Evolutionary conservation across 1,140 invertebrate species (phyloP), one percentile per base, ranked within the genome.

Genomic region (Teleogryllus occipitalis): DNA sequence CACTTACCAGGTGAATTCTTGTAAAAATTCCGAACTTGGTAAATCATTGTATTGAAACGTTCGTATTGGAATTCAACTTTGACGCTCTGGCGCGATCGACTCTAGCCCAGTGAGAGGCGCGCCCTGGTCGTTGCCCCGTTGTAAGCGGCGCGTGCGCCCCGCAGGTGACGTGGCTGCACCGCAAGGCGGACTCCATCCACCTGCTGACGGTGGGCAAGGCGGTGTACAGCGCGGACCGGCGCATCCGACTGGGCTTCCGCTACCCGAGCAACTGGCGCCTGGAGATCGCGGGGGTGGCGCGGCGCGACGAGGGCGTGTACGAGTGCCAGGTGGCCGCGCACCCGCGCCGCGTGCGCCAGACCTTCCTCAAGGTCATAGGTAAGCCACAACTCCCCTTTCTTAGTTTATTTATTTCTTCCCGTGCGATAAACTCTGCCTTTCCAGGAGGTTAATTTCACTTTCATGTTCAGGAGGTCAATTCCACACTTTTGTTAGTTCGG

Each of bases 271-370:
- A 96, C 86, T 95, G 93, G 92, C 90, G 93, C 80, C 86, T 96
- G 73, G 90, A 92, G 85, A 94, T 96, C 79, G 90, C 91, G 82
- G 94, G 92, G 82, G 92, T 93, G 47, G 91, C 90, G 76, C 87
- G 90, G 77, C 88, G 90, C 74, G 94, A 95, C 83, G 92, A 91
- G 46, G 94, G 93, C n/a, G 87, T 92, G 18, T 96, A 95, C 85
- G 93, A 95, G 88, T 96, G 94, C 86, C 94, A 95, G 90, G 93
- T 95, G 83, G 92, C 93, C 14, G 95, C 94, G 49, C 93, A 94
- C 87, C 94, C 93, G 18, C 93, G 93, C 48, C 91, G 91, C 84
- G 91, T 92, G 81, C 92, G 92, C 86, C 88, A 90, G 84, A 91
- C 91, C 81, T 91, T 91, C 85, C 87, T 94, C 78, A 90, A 90